phyloP scores from a whole-genome alignment of 2,888 invertebrate species.

The Ashinkailepas kermadecensis region DNA sequence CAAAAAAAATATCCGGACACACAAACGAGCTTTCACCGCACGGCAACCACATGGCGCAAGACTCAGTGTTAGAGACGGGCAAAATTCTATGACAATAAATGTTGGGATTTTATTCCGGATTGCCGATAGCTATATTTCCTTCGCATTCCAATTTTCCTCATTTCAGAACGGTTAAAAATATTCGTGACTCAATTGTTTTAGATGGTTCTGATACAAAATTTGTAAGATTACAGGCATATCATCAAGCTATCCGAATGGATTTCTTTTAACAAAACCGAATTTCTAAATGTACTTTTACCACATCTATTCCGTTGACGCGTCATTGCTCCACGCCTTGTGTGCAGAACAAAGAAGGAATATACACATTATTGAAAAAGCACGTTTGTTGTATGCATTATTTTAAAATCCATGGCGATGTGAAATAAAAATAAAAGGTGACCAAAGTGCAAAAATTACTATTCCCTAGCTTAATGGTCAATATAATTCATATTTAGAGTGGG shows the following conservation, averaged over 20 bases:
- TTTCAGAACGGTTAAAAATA: background rate
- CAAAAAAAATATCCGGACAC: background rate
- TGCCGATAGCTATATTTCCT: background rate
- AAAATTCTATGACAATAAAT: background rate
- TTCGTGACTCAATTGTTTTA: background rate
- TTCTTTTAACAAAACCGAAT: background rate
- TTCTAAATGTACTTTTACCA: background rate
- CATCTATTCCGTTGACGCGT: background rate
- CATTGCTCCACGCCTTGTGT: background rate
- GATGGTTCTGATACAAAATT: no score
- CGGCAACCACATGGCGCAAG: background rate
- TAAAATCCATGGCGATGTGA: no score
- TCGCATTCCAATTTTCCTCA: background rate
- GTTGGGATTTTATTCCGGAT: background rate
- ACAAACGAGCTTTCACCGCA: no score
- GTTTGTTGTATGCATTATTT: no score
- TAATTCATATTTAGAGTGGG: background rate
- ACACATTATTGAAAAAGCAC: no score
- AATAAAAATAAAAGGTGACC: no score
- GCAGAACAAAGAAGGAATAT: no score
- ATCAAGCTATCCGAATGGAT: no score
- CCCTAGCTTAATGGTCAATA: no score
- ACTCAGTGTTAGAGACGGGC: background rate
- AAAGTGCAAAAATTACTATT: no score
- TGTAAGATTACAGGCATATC: background rate